Evolutionary conservation across 2,888 invertebrate genomes (phyloP).

Genomic region (Catocala sponsa): DNA sequence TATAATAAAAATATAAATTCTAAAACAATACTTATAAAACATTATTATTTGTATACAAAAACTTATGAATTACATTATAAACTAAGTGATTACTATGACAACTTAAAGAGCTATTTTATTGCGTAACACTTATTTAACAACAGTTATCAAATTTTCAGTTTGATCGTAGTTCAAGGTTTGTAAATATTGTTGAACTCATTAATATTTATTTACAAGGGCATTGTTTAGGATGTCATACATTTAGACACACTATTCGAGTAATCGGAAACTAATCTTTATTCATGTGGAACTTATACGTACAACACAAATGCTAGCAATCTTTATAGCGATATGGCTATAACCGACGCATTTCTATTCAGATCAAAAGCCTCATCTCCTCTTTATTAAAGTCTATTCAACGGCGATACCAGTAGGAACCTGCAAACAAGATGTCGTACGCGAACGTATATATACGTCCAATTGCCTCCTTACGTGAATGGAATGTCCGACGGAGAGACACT

Average conservation of each 20-base stretch:
- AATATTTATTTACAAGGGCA: constrained; percentile 55
- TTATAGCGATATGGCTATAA: constrained; percentile 32
- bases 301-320: constrained; percentile 36
- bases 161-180: too few species aligned
- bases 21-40: too few species aligned
- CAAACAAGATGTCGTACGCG: constrained; percentile 51
- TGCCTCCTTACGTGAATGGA: constrained; percentile 41
- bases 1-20: too few species aligned
- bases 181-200: constrained; percentile 54
- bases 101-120: too few species aligned
- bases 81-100: too few species aligned
- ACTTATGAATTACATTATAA: too few species aligned
- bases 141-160: too few species aligned
- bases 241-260: constrained; percentile 28
- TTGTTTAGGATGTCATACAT: constrained; percentile 44
- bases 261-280: too few species aligned
- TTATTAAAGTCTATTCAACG: constrained; percentile 61
- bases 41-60: too few species aligned
- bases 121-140: too few species aligned
- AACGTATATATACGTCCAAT: constrained; percentile 42
- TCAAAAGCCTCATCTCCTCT: constrained; percentile 61
- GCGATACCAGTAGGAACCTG: constrained; percentile 50
- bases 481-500: constrained; percentile 44
- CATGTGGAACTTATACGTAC: too few species aligned
- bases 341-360: constrained; percentile 55